phyloP scores from a whole-genome alignment of 1,140 invertebrate species.

The Subanguina moxae region DNA sequence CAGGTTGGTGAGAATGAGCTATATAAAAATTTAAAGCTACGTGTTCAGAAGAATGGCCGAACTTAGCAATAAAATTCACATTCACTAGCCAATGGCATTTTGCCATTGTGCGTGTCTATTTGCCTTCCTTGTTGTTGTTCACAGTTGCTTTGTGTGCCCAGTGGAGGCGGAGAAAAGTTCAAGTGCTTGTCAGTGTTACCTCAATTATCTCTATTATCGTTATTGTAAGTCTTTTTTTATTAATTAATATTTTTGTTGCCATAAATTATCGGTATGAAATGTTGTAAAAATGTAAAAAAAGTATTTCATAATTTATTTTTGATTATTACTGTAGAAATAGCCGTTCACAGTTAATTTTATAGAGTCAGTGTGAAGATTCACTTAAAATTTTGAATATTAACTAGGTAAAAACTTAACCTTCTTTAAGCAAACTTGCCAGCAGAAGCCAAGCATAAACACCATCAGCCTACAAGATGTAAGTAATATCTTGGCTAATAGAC shows the following conservation, averaged over 20 bases:
- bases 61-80: constrained; percentile 27
- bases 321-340: no score
- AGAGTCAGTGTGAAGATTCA: no score
- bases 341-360: no score
- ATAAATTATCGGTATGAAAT: no score
- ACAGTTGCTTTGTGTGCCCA: constrained; percentile 41
- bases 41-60: constrained; percentile 43
- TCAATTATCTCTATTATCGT: constrained; percentile 22
- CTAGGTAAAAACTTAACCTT: not conserved
- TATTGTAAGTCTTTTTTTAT: constrained; percentile 4
- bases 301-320: no score
- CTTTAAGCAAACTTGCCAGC: not conserved
- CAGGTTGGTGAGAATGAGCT: constrained; percentile 15
- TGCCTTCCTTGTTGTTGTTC: constrained; percentile 42
- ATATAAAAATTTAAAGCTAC: constrained; percentile 3
- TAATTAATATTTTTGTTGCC: no score
- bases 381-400: no score
- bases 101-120: constrained; percentile 27
- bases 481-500: not conserved
- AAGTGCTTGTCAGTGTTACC: constrained; percentile 35
- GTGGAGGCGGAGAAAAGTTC: constrained; percentile 47
- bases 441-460: not conserved
- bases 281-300: no score
- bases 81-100: constrained; percentile 34
- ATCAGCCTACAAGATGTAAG: not conserved